phyloP scores from a whole-genome alignment of 2,888 invertebrate genomes.

The Ormyrus nitidulus region DNA sequence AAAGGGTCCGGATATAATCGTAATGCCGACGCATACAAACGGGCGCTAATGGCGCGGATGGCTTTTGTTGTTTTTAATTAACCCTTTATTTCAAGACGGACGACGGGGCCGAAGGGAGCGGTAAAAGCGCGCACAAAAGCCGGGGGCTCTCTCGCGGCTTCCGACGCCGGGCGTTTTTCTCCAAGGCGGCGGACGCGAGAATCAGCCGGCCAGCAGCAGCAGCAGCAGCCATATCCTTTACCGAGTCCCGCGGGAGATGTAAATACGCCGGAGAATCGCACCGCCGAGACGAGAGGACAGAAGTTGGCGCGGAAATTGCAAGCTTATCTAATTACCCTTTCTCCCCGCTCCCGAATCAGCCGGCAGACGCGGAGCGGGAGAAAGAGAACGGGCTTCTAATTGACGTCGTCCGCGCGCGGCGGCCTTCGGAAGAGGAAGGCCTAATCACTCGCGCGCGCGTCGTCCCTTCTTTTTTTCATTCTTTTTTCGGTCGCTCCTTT shows the following conservation, averaged over 20 bases:
- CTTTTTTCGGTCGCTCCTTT: neutral
- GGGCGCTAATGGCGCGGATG: constrained; percentile 74
- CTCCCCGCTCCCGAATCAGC: constrained; percentile 11
- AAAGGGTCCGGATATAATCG: constrained; percentile 69
- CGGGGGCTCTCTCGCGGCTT: neutral
- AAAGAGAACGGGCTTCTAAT: constrained; percentile 54
- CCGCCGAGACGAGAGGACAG: constrained; percentile 69
- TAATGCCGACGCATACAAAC: constrained; percentile 74
- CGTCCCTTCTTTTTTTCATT: constrained; percentile 14
- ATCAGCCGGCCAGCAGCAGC: neutral
- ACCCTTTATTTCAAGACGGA: constrained; percentile 72
- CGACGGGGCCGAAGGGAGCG: constrained; percentile 65
- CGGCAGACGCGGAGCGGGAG: constrained; percentile 4
- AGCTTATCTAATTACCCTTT: constrained; percentile 73
- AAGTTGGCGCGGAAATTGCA: constrained; percentile 68
- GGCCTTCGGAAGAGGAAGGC: constrained; percentile 54
- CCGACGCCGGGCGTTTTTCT: constrained; percentile 51
- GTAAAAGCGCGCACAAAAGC: constrained; percentile 63
- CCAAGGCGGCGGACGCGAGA: constrained; percentile 35
- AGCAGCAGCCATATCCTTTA: constrained; percentile 12
- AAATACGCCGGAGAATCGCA: constrained; percentile 73
- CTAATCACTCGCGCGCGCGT: constrained; percentile 45
- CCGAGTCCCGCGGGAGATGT: constrained; percentile 71
- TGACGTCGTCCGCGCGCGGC: constrained; percentile 49
- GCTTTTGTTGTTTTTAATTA: constrained; percentile 76